Conservation (phyloP, 2,113 vertebrate genomes). For the Cottus gobio region DNA sequence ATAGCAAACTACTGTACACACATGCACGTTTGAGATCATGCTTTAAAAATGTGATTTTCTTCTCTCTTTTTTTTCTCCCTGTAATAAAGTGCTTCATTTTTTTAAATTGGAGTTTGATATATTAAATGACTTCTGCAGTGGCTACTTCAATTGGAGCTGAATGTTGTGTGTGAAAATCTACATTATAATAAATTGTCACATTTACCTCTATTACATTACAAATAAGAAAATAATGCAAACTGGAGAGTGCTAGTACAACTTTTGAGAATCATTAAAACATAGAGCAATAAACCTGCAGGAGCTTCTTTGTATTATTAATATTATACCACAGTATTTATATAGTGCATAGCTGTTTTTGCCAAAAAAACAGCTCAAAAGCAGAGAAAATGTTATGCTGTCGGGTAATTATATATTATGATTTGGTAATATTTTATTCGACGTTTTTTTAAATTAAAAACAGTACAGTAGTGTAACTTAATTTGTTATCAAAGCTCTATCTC, state of each 20-base stretch:
- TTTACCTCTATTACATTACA: background rate
- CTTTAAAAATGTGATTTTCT: constrained; percentile 48
- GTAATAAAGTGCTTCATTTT: constrained; percentile 64
- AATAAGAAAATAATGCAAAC: background rate
- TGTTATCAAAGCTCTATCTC: no score
- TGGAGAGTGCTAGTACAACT: background rate
- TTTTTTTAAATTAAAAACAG: no score
- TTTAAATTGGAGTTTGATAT: constrained; percentile 3
- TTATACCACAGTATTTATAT: background rate
- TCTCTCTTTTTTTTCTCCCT: background rate
- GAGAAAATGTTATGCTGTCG: no score
- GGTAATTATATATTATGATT: no score
- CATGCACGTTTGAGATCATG: constrained; percentile 60
- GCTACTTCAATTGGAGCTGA: background rate
- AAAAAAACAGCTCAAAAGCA: no score
- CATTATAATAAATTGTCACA: background rate
- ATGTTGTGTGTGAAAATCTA: background rate
- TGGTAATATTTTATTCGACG: no score
- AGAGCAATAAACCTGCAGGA: background rate
- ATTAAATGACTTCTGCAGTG: background rate
- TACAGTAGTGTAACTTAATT: no score
- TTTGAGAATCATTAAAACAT: background rate
- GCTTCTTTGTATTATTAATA: background rate
- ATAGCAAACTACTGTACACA: constrained; percentile 67
- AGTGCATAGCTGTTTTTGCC: background rate